phyloP scores from a whole-genome alignment of 1,140 invertebrate genomes.

The Aporrectodea caliginosa region DNA sequence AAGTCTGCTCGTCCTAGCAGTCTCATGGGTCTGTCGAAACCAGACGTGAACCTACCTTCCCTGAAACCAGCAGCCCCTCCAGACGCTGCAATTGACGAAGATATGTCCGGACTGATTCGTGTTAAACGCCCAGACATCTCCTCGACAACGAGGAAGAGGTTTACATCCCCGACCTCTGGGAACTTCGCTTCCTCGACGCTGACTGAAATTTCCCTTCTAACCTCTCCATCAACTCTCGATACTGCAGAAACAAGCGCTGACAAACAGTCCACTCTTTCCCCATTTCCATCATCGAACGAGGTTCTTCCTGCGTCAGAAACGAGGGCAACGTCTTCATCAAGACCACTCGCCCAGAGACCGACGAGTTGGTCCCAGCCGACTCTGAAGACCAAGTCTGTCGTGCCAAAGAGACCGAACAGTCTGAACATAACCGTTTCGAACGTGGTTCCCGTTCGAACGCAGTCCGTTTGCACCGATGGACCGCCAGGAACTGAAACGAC shows the following conservation, averaged over 20 bases:
- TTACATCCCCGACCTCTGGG: not conserved
- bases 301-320: not conserved
- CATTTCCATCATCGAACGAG: not conserved
- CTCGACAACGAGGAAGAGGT: not conserved
- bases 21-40: conserved; percentile 42
- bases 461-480: no score
- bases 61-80: not conserved
- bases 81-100: not conserved
- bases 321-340: not conserved
- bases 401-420: not conserved
- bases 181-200: not conserved
- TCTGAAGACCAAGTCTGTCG: not conserved
- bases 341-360: not conserved
- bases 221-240: no score
- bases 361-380: not conserved
- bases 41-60: not conserved
- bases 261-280: not conserved
- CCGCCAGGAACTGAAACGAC: no score
- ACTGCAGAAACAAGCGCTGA: not conserved
- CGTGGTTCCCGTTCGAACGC: not conserved
- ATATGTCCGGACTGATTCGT: no score
- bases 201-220: no score
- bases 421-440: not conserved
- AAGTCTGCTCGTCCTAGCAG: conserved; percentile 38
- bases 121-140: no score